phyloP scores from a whole-genome alignment of 2,113 vertebrate species.

The Stegastes partitus region DNA sequence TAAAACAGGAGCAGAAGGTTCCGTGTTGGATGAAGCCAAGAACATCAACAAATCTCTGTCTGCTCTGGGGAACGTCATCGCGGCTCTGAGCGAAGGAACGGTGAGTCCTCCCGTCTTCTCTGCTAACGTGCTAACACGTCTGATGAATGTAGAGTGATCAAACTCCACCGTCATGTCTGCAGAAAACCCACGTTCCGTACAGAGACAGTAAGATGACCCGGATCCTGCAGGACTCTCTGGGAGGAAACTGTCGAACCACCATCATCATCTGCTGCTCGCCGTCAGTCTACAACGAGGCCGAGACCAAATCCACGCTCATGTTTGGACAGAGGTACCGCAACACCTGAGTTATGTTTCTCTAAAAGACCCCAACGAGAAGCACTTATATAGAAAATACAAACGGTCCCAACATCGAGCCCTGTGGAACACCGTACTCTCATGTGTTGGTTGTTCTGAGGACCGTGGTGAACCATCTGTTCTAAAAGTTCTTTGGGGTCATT shows the following conservation, averaged over 20 bases:
- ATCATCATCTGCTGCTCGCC: constrained; percentile 98
- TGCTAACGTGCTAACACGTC: too few species aligned
- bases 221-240: constrained; percentile 97
- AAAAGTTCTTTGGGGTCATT: too few species aligned
- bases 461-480: too few species aligned
- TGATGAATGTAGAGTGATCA: neutral
- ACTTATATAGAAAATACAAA: too few species aligned
- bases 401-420: too few species aligned
- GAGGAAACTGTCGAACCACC: constrained; percentile 97
- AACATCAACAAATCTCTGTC: constrained; percentile 99
- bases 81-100: constrained; percentile 96
- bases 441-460: too few species aligned
- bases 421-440: too few species aligned
- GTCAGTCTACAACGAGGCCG: constrained; percentile 95
- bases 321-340: constrained; percentile 92
- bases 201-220: constrained; percentile 99
- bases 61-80: constrained; percentile 96
- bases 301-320: constrained; percentile 97
- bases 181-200: constrained; percentile 98
- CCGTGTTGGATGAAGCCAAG: constrained; percentile 97
- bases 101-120: constrained; percentile 23
- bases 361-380: too few species aligned
- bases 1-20: constrained; percentile 97
- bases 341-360: too few species aligned
- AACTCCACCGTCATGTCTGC: neutral